Conservation (phyloP, 35 echinoderm and acorn worm genomes). For the Holothuria glaberrima region DNA sequence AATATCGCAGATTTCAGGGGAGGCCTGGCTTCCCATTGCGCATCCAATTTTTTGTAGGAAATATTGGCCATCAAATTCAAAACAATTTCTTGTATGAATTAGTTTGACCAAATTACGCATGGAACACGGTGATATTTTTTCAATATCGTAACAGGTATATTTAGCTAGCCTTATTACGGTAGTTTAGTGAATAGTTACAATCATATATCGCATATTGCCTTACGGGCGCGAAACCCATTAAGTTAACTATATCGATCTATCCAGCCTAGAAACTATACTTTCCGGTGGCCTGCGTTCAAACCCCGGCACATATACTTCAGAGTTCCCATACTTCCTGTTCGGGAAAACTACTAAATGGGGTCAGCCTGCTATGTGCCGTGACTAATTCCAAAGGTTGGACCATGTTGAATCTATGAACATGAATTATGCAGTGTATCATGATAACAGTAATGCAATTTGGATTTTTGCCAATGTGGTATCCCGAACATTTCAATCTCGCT, state of each 20-base stretch:
- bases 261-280: not conserved
- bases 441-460: not conserved
- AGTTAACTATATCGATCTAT: not conserved
- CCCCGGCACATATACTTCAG: constrained; percentile 26
- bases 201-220: no score
- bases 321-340: constrained; percentile 36
- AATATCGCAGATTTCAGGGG: no score
- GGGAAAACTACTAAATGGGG: constrained; percentile 35
- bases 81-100: no score
- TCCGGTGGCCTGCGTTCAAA: constrained; percentile 39
- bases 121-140: no score
- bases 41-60: no score
- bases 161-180: no score
- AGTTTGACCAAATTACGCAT: no score
- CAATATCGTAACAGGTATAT: no score
- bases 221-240: not conserved
- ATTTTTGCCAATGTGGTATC: constrained; percentile 18
- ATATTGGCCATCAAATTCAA: no score
- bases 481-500: constrained; percentile 46
- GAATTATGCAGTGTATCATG: not conserved
- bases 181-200: no score
- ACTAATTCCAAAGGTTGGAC: constrained; percentile 31
- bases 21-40: no score
- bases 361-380: constrained; percentile 22
- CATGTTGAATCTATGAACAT: constrained; percentile 53